A percentile compares a stretch with the other conserved stretches of the same genome.
These are phyloP conservation scores for Drosophila littoralis DNA, from an alignment of 1,140 invertebrate genomes.

Conservation along the genomic window DNA sequence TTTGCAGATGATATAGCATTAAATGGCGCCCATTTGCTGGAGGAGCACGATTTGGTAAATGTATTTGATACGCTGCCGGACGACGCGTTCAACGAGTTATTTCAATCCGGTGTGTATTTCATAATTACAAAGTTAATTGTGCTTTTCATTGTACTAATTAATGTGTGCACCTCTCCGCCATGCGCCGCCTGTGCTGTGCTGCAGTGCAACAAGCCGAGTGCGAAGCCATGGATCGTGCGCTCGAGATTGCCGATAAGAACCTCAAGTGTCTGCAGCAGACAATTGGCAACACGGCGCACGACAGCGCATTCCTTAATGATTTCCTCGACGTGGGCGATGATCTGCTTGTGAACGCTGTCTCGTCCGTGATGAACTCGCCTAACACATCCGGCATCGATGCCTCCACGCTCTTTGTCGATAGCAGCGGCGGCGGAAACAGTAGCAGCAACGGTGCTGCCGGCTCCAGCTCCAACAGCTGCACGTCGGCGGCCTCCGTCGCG, in stretches of 20 bases:
- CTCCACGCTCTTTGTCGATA: conserved; percentile 73
- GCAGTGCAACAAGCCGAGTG: conserved; percentile 91
- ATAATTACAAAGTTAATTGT: conserved; percentile 63
- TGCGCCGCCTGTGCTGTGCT: conserved; percentile 37
- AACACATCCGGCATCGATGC: conserved; percentile 77
- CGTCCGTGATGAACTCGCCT: conserved; percentile 71
- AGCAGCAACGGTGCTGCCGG: conserved; percentile 52
- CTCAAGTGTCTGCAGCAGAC: conserved; percentile 90
- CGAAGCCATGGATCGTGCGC: conserved; percentile 92
- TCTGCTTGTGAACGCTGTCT: conserved; percentile 67
- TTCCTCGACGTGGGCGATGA: conserved; percentile 78
- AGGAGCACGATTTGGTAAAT: conserved; percentile 95
- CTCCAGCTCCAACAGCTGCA: conserved; percentile 34
- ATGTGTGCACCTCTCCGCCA: conserved; percentile 61
- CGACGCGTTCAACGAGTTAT: conserved; percentile 96
- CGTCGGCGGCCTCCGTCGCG: conserved; percentile 39
- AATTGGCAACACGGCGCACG: conserved; percentile 86
- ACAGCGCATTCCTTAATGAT: conserved; percentile 84
- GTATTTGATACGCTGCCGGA: conserved; percentile 95
- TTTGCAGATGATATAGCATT: conserved; percentile 83
- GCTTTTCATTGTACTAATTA: conserved; percentile 73
- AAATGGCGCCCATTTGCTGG: conserved; percentile 86
- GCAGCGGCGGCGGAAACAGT: conserved; percentile 56
- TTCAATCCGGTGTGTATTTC: conserved; percentile 86
- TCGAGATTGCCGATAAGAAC: conserved; percentile 92